Conservation (phyloP, 2,888 invertebrate genomes). For the Blastobasis adustella region DNA sequence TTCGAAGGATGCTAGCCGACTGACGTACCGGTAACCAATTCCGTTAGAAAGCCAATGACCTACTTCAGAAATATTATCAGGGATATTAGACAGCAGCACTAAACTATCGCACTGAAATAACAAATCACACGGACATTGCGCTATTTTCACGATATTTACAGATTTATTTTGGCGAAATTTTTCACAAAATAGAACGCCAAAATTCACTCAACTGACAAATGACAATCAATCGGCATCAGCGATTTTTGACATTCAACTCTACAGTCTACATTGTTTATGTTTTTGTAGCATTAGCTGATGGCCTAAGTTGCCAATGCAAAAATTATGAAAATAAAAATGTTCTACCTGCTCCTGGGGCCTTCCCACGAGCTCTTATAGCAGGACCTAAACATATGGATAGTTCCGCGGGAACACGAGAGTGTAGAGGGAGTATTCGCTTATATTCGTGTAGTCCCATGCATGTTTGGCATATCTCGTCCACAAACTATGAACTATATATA, state of each 20-base stretch:
- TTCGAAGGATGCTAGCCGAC: slow-evolving; percentile 32
- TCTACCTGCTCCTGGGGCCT: too few species aligned
- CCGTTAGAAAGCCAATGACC: slow-evolving; percentile 41
- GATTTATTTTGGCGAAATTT: slow-evolving; percentile 43
- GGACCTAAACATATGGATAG: too few species aligned
- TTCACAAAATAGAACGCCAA: slow-evolving; percentile 27
- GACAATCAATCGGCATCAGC: slow-evolving; percentile 14
- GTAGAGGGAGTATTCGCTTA: too few species aligned
- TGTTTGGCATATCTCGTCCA: too few species aligned
- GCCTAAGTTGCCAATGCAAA: too few species aligned
- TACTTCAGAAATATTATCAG: slow-evolving; percentile 51
- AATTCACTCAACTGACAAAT: slow-evolving; percentile 20
- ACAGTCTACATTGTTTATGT: too few species aligned
- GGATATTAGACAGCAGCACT: slow-evolving; percentile 24
- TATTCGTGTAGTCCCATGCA: too few species aligned
- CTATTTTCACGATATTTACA: slow-evolving; percentile 43
- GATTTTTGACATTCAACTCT: neutral
- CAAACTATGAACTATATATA: too few species aligned
- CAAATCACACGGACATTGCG: slow-evolving; percentile 32
- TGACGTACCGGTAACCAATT: slow-evolving; percentile 72
- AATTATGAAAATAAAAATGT: too few species aligned
- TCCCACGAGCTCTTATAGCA: too few species aligned
- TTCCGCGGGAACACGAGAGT: too few species aligned
- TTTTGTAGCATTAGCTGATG: too few species aligned
- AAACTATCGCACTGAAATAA: slow-evolving; percentile 24